Conservation (phyloP, 2,797 vertebrate genomes). For the Aulostomus chinensis region DNA sequence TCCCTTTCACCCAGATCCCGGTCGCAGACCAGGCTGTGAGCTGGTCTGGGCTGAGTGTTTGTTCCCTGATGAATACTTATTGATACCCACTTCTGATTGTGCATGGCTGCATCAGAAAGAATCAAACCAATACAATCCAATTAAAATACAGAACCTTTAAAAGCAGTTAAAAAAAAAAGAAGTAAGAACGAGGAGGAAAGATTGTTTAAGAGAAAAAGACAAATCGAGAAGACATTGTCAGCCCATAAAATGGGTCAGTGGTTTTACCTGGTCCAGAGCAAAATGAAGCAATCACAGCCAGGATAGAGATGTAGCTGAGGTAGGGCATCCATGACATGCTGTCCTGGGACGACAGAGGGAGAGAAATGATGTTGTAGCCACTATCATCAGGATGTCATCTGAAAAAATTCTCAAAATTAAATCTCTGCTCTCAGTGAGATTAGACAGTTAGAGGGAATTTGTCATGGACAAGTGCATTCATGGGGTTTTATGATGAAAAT, state of each 20-base stretch:
- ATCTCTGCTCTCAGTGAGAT: too few relatives aligned
- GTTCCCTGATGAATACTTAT: too few relatives aligned
- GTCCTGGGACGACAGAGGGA: slow-evolving; percentile 67
- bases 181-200: too few relatives aligned
- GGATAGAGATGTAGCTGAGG: slow-evolving; percentile 89
- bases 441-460: too few relatives aligned
- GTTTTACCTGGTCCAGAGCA: slow-evolving; percentile 95
- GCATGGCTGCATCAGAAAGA: too few relatives aligned
- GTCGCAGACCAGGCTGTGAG: too few relatives aligned
- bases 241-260: neutral
- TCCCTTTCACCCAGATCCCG: too few relatives aligned
- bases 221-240: neutral
- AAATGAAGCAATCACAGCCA: slow-evolving; percentile 92
- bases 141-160: neutral
- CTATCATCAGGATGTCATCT: neutral
- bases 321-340: slow-evolving; percentile 87
- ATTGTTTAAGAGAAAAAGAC: neutral
- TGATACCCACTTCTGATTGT: too few relatives aligned
- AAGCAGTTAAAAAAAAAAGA: neutral
- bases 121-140: too few relatives aligned
- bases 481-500: too few relatives aligned
- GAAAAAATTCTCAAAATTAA: neutral
- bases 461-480: too few relatives aligned
- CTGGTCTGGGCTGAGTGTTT: too few relatives aligned
- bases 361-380: neutral